A percentile compares a stretch with the other conserved stretches of the same genome.
These are phyloP conservation scores for Abrostola tripartita DNA, from an alignment of 2,888 invertebrate genomes.

Conservation along the genomic window DNA sequence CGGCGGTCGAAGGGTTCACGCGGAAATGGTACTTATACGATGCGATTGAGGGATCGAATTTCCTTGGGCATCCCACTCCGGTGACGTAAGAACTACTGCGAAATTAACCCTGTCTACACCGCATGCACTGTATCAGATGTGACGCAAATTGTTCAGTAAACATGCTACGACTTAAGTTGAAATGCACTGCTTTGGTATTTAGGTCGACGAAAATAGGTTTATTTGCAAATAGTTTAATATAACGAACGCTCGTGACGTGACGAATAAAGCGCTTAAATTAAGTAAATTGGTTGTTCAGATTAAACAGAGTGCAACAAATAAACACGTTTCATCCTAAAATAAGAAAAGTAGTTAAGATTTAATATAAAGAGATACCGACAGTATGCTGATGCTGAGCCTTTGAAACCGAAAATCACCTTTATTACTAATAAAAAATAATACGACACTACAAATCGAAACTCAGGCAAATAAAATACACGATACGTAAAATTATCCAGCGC, in stretches of 20 bases:
- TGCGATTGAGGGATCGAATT: slow-evolving; percentile 61
- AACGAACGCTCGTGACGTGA: not conserved
- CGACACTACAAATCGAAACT: too few species aligned
- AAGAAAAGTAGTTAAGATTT: too few species aligned
- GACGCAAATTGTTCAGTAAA: slow-evolving; percentile 51
- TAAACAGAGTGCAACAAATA: too few species aligned
- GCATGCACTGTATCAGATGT: slow-evolving; percentile 63
- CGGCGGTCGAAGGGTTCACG: slow-evolving; percentile 57
- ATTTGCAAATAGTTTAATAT: not conserved
- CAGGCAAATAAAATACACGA: too few species aligned
- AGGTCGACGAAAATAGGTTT: slow-evolving; percentile 13
- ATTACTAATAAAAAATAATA: too few species aligned
- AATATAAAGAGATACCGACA: too few species aligned
- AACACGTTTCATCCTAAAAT: too few species aligned
- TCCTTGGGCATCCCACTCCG: slow-evolving; percentile 60
- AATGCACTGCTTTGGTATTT: slow-evolving; percentile 31
- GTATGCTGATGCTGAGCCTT: too few species aligned
- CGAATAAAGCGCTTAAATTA: not conserved
- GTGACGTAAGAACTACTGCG: slow-evolving; percentile 67
- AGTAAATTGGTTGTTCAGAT: not conserved
- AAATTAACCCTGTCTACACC: slow-evolving; percentile 67
- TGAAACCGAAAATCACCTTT: too few species aligned
- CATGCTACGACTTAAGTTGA: slow-evolving; percentile 21
- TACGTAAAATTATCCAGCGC: too few species aligned
- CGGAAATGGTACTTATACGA: slow-evolving; percentile 60